Base-by-base conservation (phyloP, 2,888 invertebrate genomes). In the Baronia brevicornis region DNA sequence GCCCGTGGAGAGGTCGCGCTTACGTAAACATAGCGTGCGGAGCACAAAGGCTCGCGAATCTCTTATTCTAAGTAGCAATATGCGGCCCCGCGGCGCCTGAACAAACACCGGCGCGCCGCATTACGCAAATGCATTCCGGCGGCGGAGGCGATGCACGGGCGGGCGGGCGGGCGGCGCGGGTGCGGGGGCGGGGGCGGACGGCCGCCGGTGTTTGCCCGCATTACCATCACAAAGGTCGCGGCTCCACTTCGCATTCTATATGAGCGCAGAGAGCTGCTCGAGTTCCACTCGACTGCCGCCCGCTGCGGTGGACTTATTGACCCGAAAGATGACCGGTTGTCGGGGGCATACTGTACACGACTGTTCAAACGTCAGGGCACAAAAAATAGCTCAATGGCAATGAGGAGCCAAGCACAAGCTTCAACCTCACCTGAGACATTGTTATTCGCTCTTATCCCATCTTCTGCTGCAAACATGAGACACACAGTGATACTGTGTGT, bases 11-110 rank as follows among this genome's bases (percentile, higher is more conserved):
- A 5, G 11, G 5, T 3, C 12, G 19, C 30, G 36, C 44, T 49
- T 56, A 44, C 48, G 46, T 51, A 60, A 50, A 44, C 40, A 37
- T 37, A 26, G 41, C 42, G 43, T 44, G 43, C 46, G 32, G 43
- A 39, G 39, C 39, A 56, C 63, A 65, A 64, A 64, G 60, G 57
- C 52, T 39, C 40, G 42, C 53, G 54, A 62, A 70, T 71, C 47
- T 68, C 60, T 69, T 74, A 78, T 77, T 74, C 65, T 71, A 73
- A 78, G 73, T 68, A 66, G 75, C 77, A 71, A 74, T 74, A 73
- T n/a, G n/a, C n/a, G n/a, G n/a, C n/a, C n/a, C 59, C 57, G 25
- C 47, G 58, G 68, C 56, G 66, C 77, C 77, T 77, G 70, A 73
- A 68, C 67, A 67, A 77, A 78, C 72, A 75, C 22, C n/a, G n/a